Evolutionary conservation across 2,113 vertebrate species (phyloP).

Genomic region (Nesoenas mayeri): DNA sequence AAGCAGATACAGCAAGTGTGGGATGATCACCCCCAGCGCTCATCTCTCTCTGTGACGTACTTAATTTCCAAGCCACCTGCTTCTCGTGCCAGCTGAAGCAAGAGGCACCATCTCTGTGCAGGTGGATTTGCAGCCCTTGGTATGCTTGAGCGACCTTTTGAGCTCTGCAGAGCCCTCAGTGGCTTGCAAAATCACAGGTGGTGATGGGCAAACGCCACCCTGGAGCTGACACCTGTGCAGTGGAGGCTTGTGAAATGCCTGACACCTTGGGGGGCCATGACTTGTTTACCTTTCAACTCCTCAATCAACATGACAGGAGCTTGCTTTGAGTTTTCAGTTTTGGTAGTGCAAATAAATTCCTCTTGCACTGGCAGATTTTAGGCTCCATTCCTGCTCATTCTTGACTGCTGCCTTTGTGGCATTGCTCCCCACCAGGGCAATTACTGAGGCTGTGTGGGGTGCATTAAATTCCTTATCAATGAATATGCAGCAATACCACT

Average conservation of each 20-base stretch:
- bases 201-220: background rate
- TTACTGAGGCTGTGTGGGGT: background rate
- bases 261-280: background rate
- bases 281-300: conserved; percentile 40
- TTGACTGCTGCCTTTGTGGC: background rate
- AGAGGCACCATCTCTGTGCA: background rate
- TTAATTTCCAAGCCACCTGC: background rate
- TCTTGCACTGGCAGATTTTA: background rate
- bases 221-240: conserved; percentile 32
- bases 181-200: background rate
- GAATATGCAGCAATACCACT: background rate
- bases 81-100: background rate
- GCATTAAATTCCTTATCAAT: background rate
- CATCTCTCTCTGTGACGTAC: background rate
- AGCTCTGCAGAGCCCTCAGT: background rate
- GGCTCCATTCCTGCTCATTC: background rate
- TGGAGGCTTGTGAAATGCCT: background rate
- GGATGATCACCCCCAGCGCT: no score
- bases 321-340: fast-evolving
- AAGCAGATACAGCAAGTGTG: background rate
- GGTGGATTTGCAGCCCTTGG: background rate
- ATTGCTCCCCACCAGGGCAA: background rate
- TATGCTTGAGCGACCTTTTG: background rate
- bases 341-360: background rate
- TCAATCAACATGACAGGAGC: conserved; percentile 45